Evolutionary conservation across 2,113 vertebrate species (phyloP).

Genomic region (Dinomys branickii): DNA sequence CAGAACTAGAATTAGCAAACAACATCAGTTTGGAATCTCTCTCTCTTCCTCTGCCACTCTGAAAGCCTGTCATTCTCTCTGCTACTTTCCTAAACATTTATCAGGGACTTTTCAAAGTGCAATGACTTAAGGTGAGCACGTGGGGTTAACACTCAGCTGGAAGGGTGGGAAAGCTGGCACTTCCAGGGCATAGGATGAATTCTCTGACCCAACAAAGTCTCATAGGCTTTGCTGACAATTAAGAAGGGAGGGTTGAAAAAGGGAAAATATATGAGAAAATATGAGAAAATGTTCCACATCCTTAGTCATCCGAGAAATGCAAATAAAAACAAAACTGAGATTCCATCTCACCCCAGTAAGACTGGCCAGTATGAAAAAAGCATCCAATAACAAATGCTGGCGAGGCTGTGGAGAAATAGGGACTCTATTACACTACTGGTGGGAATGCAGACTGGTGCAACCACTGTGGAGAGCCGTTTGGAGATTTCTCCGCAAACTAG

Average conservation of each 20-base stretch:
- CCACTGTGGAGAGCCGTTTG: no score
- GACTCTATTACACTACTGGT: no score
- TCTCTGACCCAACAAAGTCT: background rate
- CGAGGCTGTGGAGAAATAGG: no score
- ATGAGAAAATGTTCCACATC: no score
- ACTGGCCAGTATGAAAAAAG: no score
- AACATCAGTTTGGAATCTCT: background rate
- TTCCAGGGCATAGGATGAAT: background rate
- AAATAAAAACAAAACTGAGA: no score
- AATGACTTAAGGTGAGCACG: background rate
- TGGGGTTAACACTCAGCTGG: background rate
- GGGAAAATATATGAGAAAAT: no score
- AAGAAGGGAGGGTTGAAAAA: background rate
- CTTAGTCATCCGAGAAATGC: no score
- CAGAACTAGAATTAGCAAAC: constrained; percentile 14
- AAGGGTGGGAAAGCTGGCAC: background rate
- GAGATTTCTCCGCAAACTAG: no score
- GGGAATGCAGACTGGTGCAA: no score
- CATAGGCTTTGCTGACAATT: background rate
- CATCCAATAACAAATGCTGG: no score
- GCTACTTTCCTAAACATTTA: background rate
- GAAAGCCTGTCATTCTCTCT: background rate
- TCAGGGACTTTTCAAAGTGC: background rate
- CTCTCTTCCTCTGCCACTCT: background rate
- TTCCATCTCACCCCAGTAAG: no score